Evolutionary conservation across 2,113 vertebrate genomes (phyloP).

Genomic region (Corythornis madagascariensis): DNA sequence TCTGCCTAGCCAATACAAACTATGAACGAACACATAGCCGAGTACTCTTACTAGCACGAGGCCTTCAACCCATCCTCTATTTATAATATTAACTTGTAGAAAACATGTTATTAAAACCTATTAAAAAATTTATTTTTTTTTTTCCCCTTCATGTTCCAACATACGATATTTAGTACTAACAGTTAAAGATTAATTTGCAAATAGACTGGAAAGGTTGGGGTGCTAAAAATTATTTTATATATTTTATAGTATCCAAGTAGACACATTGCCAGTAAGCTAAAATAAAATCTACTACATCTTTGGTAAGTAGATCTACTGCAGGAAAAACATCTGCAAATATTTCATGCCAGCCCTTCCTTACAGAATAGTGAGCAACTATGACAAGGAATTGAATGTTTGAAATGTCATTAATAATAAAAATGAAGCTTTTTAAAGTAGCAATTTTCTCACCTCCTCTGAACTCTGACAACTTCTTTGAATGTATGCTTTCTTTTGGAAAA

Average conservation of each 20-base stretch:
- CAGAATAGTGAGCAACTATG: not conserved
- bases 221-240: not conserved
- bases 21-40: too few relatives aligned
- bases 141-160: not conserved
- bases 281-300: not conserved
- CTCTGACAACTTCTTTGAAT: not conserved
- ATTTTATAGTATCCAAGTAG: not conserved
- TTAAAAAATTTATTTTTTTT: not conserved
- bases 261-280: not conserved
- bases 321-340: not conserved
- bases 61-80: too few relatives aligned
- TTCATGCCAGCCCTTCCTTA: not conserved
- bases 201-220: not conserved
- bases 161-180: not conserved
- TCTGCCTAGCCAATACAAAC: too few relatives aligned
- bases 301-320: not conserved
- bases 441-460: not conserved
- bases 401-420: not conserved
- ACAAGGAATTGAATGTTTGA: not conserved
- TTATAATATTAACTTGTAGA: not conserved
- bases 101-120: not conserved
- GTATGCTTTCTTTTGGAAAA: not conserved
- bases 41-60: too few relatives aligned
- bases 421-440: fast-evolving
- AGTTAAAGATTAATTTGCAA: not conserved